Percentiles rank a stretch among this genome's conserved stretches.
These are phyloP conservation scores for Larimichthys crocea DNA, from an alignment of 2,113 vertebrate species.

Conservation along the genomic window DNA sequence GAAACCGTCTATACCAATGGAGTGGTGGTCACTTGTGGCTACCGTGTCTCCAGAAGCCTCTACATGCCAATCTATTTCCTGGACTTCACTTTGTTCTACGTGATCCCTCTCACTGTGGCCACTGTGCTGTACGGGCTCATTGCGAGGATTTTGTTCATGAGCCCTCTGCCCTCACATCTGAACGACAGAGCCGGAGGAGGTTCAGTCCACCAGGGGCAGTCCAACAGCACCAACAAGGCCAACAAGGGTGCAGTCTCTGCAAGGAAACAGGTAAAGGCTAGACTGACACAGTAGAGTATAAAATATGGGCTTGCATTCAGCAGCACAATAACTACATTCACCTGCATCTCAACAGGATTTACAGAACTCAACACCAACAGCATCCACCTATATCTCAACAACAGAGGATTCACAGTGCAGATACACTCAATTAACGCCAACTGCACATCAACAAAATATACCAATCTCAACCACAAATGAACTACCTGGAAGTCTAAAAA, in stretches of 20 bases:
- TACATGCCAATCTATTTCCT: slow-evolving; percentile 91
- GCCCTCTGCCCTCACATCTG: slow-evolving; percentile 76
- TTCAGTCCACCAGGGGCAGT: slow-evolving; percentile 79
- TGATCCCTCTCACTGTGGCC: slow-evolving; percentile 85
- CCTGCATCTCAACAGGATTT: too few relatives aligned
- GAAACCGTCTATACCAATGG: slow-evolving; percentile 85
- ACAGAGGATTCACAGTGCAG: too few relatives aligned
- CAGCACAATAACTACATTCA: too few relatives aligned
- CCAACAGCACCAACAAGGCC: slow-evolving; percentile 68
- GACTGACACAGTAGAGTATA: not conserved
- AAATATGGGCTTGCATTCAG: too few relatives aligned
- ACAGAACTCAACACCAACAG: too few relatives aligned
- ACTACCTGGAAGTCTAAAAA: too few relatives aligned
- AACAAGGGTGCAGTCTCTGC: slow-evolving; percentile 81
- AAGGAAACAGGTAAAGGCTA: slow-evolving; percentile 85
- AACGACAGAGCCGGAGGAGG: slow-evolving; percentile 70
- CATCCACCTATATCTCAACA: too few relatives aligned
- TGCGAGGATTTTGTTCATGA: slow-evolving; percentile 86
- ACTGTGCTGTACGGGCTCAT: slow-evolving; percentile 86
- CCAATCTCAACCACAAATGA: too few relatives aligned
- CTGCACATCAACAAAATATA: too few relatives aligned
- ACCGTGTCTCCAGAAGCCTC: slow-evolving; percentile 86
- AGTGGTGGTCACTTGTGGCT: slow-evolving; percentile 86
- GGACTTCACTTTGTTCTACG: slow-evolving; percentile 88
- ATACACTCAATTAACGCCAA: too few relatives aligned